Conservation (phyloP, 2,797 vertebrate genomes). For the Darevskia mixta region DNA sequence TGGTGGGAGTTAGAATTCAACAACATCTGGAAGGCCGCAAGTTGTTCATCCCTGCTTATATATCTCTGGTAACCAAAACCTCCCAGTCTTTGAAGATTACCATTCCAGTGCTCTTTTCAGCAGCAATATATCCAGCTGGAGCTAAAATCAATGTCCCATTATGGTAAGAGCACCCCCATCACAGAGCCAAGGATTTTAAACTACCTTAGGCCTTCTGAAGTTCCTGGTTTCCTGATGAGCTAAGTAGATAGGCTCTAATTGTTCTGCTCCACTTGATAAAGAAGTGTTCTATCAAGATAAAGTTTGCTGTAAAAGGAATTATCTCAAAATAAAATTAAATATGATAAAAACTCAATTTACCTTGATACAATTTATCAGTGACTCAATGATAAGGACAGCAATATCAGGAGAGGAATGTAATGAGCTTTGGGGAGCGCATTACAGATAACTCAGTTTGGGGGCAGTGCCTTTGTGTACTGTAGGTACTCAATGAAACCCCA, state of each 20-base stretch:
- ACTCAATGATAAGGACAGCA: constrained; percentile 40
- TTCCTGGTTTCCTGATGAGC: neutral
- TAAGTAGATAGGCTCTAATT: constrained; percentile 24
- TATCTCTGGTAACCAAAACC: neutral
- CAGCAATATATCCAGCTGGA: neutral
- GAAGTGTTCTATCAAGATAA: constrained; percentile 32
- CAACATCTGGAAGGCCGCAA: too few species aligned
- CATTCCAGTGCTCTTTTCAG: neutral
- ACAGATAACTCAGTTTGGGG: neutral
- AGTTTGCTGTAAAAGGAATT: constrained; percentile 45
- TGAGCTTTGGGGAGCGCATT: constrained; percentile 26
- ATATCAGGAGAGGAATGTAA: constrained; percentile 44
- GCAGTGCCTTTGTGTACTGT: constrained; percentile 25
- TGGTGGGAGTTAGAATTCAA: neutral
- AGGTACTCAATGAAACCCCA: neutral
- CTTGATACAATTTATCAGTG: constrained; percentile 27
- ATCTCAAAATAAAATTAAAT: constrained; percentile 53
- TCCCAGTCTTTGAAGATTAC: neutral
- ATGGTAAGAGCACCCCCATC: neutral
- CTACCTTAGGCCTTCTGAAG: neutral
- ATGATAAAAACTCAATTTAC: constrained; percentile 58
- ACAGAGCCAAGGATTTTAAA: constrained; percentile 4
- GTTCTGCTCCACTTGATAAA: constrained; percentile 34
- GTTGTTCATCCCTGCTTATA: neutral
- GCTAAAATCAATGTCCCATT: neutral